These are phyloP conservation scores for Sceliomorpha sp. DNA, from an alignment of 2,888 invertebrate species.

Conservation along the genomic window DNA sequence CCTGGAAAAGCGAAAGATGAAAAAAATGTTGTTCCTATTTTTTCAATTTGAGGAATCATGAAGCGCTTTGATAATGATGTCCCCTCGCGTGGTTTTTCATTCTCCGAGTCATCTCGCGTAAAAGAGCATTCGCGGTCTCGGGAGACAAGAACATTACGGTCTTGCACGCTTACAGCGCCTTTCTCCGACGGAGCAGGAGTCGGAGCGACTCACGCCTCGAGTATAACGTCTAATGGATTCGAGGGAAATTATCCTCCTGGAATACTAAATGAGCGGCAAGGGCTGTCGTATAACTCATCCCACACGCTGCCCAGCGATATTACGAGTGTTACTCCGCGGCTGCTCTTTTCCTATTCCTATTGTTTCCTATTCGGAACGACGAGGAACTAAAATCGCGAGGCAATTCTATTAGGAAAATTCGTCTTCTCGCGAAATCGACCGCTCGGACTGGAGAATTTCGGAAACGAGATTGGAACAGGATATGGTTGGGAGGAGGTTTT, in stretches of 20 bases:
- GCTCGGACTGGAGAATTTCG: no score
- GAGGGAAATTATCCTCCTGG: constrained; percentile 16
- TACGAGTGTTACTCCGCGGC: not conserved
- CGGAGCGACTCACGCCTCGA: constrained; percentile 5
- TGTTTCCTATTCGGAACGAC: not conserved
- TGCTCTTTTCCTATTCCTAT: not conserved
- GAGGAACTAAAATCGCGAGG: not conserved
- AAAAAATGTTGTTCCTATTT: no score
- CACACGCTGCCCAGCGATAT: not conserved
- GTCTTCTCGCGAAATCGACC: no score
- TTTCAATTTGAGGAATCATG: constrained; percentile 10
- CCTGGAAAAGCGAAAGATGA: no score
- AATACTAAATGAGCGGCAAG: constrained; percentile 15
- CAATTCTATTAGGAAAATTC: no score
- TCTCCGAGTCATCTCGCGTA: constrained; percentile 14
- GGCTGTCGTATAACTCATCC: constrained; percentile 6
- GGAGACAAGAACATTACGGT: constrained; percentile 26
- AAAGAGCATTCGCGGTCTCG: constrained; percentile 31
- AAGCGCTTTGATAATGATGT: constrained; percentile 27
- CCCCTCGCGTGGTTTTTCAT: constrained; percentile 30
- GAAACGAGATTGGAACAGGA: no score
- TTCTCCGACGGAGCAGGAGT: constrained; percentile 10
- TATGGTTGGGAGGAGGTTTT: no score
- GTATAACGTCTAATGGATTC: constrained; percentile 18
- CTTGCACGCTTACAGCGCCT: constrained; percentile 21